Evolutionary conservation across 2,797 vertebrate species (phyloP), one percentile per base, ranked within the genome.

Genomic region (Bradypus variegatus): DNA sequence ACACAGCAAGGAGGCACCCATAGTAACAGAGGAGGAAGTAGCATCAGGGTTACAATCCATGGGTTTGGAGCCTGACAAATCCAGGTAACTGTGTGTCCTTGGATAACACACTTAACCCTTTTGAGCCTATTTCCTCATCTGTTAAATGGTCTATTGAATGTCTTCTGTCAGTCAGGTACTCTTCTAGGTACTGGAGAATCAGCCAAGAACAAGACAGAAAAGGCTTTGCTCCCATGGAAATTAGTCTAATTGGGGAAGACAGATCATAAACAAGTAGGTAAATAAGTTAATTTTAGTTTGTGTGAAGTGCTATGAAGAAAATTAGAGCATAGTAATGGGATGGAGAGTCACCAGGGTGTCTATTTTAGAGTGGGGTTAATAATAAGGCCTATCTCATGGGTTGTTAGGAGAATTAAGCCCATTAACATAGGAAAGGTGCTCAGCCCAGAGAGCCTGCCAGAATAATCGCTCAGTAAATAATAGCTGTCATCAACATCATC

Each of bases 281-380:
- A 93, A 69, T 91, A 82, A 94, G 93, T 93, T 95, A 90, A 94
- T 96, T 95, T 96, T 93, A 95, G 91, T 90, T 36, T 41, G 55
- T 75, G 94, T 78, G 95, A 93, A 96, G 67, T 50, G 50, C 89
- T 48, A 55, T 58, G 91, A 86, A 93, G 95, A 95, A 94, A 92
- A 95, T 93, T 50, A 88, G 90, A 93, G 84, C 64, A 69, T 45
- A 88, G 89, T 76, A 83, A 64, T 79, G 81, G 65, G 89, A 89
- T 36, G 21, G 75, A 84, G 77, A 83, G 82, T 94, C 88, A 95
- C 48, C 69, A 62, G 79, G 87, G 83, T 92, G 92, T 77, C 78
- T 93, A 36, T 91, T 86, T 84, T 14, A 67, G 33, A 80, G 55
- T 12, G 41, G 82, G 67, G 67, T 82, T 95, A 91, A 92, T 77